Base-by-base conservation (phyloP, 2,113 vertebrate species). In the Notarius quadriscutis region DNA sequence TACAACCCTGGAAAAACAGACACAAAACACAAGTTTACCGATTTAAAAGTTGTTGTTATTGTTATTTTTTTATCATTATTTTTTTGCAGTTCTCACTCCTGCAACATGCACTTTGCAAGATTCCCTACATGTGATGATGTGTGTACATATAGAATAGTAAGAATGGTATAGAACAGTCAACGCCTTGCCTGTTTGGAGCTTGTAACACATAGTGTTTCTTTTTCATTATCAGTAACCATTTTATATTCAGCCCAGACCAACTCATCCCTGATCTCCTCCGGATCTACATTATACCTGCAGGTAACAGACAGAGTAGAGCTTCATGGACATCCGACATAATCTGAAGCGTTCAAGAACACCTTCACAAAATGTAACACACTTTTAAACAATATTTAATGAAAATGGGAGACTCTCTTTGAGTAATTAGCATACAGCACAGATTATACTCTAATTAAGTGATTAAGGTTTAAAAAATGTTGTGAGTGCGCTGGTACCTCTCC, bases 161-260 rank as follows among this genome's bases (percentile, higher is more conserved):
- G 1, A 50, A 67, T 6, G 12, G 10, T 58, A 30, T 48, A 48
- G 17, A 63, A 58, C 18, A 11, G 50, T 69, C 57, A 14, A 4
- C 53, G 58, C 2, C 95, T 96, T 83, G 92, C 91, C 89, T 95
- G 97, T 81, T 95, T 96, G 51, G 92, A 87, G 11, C 96, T 95
- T 0, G 91, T 84, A 0, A 91, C 69, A 0, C 95, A 89, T n/a
- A 96, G 89, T 5, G 87, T 60, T 6, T 94, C 94, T 0, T 89
- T 91, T 0, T 98, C 97, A 0, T 91, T 84, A 7, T 93, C 94
- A 0, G 94, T 50, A 1, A 95, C 25, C 58, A 95, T 92, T 93
- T 96, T 98, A 85, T 96, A 96, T 88, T 99, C 97, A 0, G 96
- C 93, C 95, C 97, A 97, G 6, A 92, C 91, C 41, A 89, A 71